These are phyloP conservation scores for Cryptus viduatorius DNA, from an alignment of 2,888 invertebrate species.

Conservation along the genomic window DNA sequence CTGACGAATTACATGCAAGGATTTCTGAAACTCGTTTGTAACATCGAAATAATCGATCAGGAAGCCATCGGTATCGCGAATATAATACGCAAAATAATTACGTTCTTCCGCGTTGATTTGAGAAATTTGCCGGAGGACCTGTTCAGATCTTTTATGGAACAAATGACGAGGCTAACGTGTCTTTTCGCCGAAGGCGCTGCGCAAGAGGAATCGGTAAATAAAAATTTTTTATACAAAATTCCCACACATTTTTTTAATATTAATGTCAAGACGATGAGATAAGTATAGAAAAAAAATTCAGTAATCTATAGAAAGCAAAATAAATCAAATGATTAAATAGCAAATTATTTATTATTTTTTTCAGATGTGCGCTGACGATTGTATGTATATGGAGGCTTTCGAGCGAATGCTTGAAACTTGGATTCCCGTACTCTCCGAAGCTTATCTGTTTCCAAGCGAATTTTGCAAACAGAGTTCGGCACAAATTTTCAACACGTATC, in stretches of 20 bases:
- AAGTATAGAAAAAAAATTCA: background rate
- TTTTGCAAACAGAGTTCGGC: conserved; percentile 83
- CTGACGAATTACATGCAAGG: conserved; percentile 87
- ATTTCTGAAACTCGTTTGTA: conserved; percentile 88
- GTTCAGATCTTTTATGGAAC: conserved; percentile 87
- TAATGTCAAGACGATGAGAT: background rate
- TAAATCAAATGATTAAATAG: too few relatives aligned
- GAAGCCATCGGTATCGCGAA: conserved; percentile 90
- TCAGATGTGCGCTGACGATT: conserved; percentile 85
- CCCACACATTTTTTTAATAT: background rate
- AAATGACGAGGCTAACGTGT: conserved; percentile 88
- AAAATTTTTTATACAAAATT: conserved; percentile 10
- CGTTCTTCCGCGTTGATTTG: conserved; percentile 86
- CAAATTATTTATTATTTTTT: conserved; percentile 62
- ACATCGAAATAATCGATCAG: conserved; percentile 87
- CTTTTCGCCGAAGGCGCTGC: conserved; percentile 88
- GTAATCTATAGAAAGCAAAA: too few relatives aligned
- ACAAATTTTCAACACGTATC: conserved; percentile 92
- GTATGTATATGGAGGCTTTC: conserved; percentile 89
- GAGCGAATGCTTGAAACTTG: conserved; percentile 90
- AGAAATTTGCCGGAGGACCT: conserved; percentile 85
- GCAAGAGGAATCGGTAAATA: conserved; percentile 88
- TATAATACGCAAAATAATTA: conserved; percentile 88
- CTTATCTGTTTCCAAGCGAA: conserved; percentile 83
- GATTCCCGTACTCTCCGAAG: conserved; percentile 87